Evolutionary conservation across 1,140 invertebrate genomes (phyloP), one percentile per base, ranked within the genome.

Genomic region (Metopolophium dirhodum): DNA sequence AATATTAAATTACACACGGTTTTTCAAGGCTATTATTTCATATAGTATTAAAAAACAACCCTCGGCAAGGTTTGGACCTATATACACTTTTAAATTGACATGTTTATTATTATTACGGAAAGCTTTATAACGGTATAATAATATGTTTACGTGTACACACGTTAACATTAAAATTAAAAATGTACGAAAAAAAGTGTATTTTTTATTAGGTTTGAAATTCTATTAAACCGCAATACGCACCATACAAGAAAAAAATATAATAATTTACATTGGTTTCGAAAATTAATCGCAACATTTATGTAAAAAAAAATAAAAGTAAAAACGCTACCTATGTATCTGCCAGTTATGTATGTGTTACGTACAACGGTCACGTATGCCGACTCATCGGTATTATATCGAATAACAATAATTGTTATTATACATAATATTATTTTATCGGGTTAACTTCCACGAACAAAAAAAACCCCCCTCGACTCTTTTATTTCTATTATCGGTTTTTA

Each of bases 51-150:
- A 88, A 87, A 88, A 49, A 88, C 30, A 18, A 49, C 47, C 86
- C 26, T 86, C 26, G 2, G 8, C 14, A 4, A 41, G 7, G 41
- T 86, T 45, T 14, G 85, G 35, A 41, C 23, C 22, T 45, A 41
- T 45, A 41, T 87, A 51, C 45, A 35, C 14, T 88, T 88, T 88
- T 88, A 37, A 89, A 89, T 89, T 54, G 30, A 89, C 87, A 51
- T 51, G 47, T 89, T 89, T 89, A 54, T 89, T 89, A 89, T 87
- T 18, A 47, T n/a, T 35, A 4, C 35, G 47, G 47, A 88, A 88
- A 88, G 45, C 30, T 88, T 35, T n/a, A 83, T 83, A 88, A 51
- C 30, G 86, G 22, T 35, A 88, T 22, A 88, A 88, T 88, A 41
- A 23, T n/a, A 49, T 49, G 30, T n/a, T 49, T 49, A 87, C 45